A percentile compares a stretch with the other conserved stretches of the same genome.
phyloP scores from a whole-genome alignment of 2,888 invertebrate genomes.

The Drosophila quinaria region DNA sequence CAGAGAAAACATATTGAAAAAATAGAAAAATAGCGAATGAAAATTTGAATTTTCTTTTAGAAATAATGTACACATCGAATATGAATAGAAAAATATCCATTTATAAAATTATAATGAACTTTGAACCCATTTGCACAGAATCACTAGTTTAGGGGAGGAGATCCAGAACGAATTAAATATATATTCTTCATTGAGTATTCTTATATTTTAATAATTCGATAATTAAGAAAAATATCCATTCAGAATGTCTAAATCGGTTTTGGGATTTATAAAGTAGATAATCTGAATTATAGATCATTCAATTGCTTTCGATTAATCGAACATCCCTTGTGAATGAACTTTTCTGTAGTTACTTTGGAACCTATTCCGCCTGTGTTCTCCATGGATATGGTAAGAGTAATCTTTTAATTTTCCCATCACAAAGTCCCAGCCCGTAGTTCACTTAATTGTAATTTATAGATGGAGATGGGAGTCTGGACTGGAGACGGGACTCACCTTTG shows the following conservation, averaged over 20 bases:
- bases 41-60: too few species aligned
- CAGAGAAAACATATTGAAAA: not conserved
- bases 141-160: too few species aligned
- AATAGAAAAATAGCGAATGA: not conserved
- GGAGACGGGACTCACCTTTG: slow-evolving; percentile 74
- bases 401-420: slow-evolving; percentile 40
- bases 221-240: not conserved
- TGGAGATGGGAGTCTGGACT: not conserved
- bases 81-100: too few species aligned
- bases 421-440: not conserved
- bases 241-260: not conserved
- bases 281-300: not conserved
- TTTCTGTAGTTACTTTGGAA: not conserved
- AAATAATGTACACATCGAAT: too few species aligned
- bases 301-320: not conserved
- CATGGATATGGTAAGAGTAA: slow-evolving; percentile 2
- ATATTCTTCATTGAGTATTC: too few species aligned
- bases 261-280: not conserved
- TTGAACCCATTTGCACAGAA: too few species aligned
- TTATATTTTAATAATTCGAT: too few species aligned
- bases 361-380: not conserved
- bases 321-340: not conserved
- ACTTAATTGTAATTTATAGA: slow-evolving; percentile 70
- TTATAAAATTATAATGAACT: too few species aligned
- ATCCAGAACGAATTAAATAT: too few species aligned